Evolutionary conservation across 1,140 invertebrate genomes (phyloP).

Genomic region (Aphidius gifuensis): DNA sequence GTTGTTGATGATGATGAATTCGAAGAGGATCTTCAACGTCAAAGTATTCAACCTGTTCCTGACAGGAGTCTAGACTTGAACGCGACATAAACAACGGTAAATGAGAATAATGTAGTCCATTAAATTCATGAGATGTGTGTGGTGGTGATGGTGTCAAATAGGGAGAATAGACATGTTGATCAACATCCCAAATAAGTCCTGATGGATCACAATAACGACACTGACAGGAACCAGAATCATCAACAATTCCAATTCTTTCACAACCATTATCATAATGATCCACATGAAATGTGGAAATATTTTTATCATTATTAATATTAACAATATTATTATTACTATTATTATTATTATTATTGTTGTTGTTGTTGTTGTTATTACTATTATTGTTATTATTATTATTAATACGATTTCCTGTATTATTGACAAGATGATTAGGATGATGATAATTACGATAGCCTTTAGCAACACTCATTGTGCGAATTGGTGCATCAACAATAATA

Average conservation of each 20-base stretch:
- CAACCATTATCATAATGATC: conserved; percentile 38
- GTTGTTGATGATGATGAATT: conserved; percentile 23
- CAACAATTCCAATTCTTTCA: conserved; percentile 39
- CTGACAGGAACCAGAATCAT: conserved; percentile 62
- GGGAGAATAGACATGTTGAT: conserved; percentile 56
- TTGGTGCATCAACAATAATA: conserved; percentile 41
- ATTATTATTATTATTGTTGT: conserved; percentile 18
- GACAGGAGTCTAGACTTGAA: conserved; percentile 30
- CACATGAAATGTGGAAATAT: conserved; percentile 1
- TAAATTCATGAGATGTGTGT: conserved; percentile 19
- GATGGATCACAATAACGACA: conserved; percentile 77
- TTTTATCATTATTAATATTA: conserved; percentile 34
- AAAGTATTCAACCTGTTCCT: conserved; percentile 30
- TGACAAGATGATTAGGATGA: conserved; percentile 30
- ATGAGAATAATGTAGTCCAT: conserved; percentile 30
- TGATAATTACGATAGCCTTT: conserved; percentile 36
- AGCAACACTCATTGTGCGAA: conserved; percentile 30
- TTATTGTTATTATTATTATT: conserved; percentile 23
- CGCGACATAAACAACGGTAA: conserved; percentile 43
- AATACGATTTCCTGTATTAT: conserved; percentile 29
- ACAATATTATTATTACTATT: conserved; percentile 21
- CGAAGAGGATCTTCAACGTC: conserved; percentile 14
- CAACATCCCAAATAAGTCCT: conserved; percentile 73
- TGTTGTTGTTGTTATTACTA: conserved; percentile 20
- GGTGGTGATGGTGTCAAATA: conserved; percentile 41